These are phyloP conservation scores for Sinocyclocheilus anshuiensis DNA, from an alignment of 2,113 vertebrate species.

Conservation along the genomic window DNA sequence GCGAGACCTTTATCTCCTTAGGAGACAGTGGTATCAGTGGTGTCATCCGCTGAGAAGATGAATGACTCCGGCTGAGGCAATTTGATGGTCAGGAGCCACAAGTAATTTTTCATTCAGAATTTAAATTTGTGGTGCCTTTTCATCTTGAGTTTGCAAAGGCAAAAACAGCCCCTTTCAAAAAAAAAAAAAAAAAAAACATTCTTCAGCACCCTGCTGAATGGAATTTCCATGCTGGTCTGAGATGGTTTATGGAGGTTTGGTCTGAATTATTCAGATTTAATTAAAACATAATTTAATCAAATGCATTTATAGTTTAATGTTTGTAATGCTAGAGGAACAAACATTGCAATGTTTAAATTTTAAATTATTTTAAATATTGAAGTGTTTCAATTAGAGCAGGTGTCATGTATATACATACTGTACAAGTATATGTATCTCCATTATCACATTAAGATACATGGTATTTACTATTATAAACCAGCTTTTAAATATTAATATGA, in stretches of 20 bases:
- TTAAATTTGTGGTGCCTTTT: constrained; percentile 38
- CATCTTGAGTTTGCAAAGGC: constrained; percentile 50
- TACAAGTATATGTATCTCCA: neutral
- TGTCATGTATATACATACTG: neutral
- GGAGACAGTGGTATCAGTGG: constrained; percentile 40
- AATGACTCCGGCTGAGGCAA: constrained; percentile 57
- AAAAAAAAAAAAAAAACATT: neutral
- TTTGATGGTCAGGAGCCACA: constrained; percentile 58
- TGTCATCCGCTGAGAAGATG: constrained; percentile 46
- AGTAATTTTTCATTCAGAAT: constrained; percentile 56
- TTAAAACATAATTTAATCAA: neutral
- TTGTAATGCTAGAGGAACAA: neutral
- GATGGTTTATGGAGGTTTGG: neutral
- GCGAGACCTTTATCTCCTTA: constrained; percentile 51
- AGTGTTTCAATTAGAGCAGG: neutral
- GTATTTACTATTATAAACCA: neutral
- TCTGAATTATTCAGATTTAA: neutral
- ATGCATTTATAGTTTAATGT: neutral
- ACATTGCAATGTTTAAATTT: neutral
- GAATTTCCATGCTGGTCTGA: neutral
- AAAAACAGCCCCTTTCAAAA: constrained; percentile 50
- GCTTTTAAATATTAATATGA: neutral
- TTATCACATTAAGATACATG: neutral
- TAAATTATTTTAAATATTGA: neutral
- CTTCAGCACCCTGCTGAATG: neutral